Evolutionary conservation across 2,888 invertebrate species (phyloP).

Genomic region (Synanthedon andrenaeformis): DNA sequence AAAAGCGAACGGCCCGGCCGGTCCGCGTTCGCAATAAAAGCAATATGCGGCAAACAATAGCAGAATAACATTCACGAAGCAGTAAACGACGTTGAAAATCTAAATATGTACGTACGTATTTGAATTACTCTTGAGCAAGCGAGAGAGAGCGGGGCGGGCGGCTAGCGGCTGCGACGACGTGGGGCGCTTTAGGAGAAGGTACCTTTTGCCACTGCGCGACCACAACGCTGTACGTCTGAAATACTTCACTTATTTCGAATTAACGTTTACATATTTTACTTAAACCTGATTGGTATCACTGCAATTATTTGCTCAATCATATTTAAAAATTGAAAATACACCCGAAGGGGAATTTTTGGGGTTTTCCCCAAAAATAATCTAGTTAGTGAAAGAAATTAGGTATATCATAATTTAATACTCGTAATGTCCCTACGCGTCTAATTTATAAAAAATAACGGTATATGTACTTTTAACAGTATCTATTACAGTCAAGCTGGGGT

Average conservation of each 20-base stretch:
- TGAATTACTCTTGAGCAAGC: constrained; percentile 19
- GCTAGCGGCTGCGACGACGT: constrained; percentile 12
- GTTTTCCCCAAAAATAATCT: too few relatives aligned
- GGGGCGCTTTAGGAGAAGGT: constrained; percentile 9
- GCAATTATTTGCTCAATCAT: neutral
- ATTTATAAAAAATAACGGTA: too few relatives aligned
- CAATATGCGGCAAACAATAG: constrained; percentile 31
- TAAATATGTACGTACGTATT: constrained; percentile 33
- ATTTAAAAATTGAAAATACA: too few relatives aligned
- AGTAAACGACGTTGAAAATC: constrained; percentile 33
- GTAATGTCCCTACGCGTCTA: too few relatives aligned
- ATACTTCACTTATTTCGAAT: neutral
- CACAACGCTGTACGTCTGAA: constrained; percentile 21
- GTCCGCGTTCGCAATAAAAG: constrained; percentile 22
- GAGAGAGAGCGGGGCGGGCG: constrained; percentile 9
- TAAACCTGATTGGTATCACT: neutral
- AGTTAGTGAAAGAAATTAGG: too few relatives aligned
- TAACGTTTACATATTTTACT: neutral
- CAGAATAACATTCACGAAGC: constrained; percentile 29
- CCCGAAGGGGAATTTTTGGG: too few relatives aligned
- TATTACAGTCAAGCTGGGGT: too few relatives aligned
- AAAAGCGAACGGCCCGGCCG: constrained; percentile 11
- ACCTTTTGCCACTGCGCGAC: constrained; percentile 14
- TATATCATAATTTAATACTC: too few relatives aligned
- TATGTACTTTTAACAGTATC: too few relatives aligned